Percentiles rank a stretch among this genome's conserved stretches.
These are phyloP conservation scores for Drosophila hamatofila DNA, from an alignment of 2,888 invertebrate species.

Conservation along the genomic window DNA sequence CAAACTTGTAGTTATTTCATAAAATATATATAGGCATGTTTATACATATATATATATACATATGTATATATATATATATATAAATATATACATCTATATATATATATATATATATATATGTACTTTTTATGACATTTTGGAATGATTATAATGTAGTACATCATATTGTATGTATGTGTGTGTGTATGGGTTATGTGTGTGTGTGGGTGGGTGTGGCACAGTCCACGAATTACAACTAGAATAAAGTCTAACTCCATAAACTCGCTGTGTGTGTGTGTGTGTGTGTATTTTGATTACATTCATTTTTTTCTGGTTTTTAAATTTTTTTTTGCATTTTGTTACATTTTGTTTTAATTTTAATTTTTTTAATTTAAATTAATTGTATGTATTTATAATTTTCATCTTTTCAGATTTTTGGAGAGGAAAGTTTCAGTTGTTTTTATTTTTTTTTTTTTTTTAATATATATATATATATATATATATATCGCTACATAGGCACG, in stretches of 20 bases:
- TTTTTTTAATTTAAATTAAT: slow-evolving; percentile 11
- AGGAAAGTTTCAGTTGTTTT: slow-evolving; percentile 70
- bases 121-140: slow-evolving; percentile 71
- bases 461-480: too few relatives aligned
- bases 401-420: slow-evolving; percentile 55
- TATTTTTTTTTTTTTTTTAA: slow-evolving; percentile 42
- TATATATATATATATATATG: too few relatives aligned
- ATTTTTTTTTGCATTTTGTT: slow-evolving; percentile 16
- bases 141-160: slow-evolving; percentile 78
- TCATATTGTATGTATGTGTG: slow-evolving; percentile 39
- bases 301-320: background rate
- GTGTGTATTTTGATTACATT: slow-evolving; percentile 29
- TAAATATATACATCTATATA: too few relatives aligned
- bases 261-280: slow-evolving; percentile 25
- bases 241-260: slow-evolving; percentile 41
- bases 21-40: slow-evolving; percentile 59
- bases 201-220: slow-evolving; percentile 38
- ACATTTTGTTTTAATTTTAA: background rate
- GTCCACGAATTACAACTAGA: slow-evolving; percentile 53
- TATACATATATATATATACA: slow-evolving; percentile 24
- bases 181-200: slow-evolving; percentile 9
- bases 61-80: too few relatives aligned
- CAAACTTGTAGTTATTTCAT: slow-evolving; percentile 49
- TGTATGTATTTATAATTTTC: slow-evolving; percentile 28
- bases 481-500: slow-evolving; percentile 80